Base-by-base conservation (phyloP, 2,113 vertebrate species). In the Zosterops pallidus region DNA sequence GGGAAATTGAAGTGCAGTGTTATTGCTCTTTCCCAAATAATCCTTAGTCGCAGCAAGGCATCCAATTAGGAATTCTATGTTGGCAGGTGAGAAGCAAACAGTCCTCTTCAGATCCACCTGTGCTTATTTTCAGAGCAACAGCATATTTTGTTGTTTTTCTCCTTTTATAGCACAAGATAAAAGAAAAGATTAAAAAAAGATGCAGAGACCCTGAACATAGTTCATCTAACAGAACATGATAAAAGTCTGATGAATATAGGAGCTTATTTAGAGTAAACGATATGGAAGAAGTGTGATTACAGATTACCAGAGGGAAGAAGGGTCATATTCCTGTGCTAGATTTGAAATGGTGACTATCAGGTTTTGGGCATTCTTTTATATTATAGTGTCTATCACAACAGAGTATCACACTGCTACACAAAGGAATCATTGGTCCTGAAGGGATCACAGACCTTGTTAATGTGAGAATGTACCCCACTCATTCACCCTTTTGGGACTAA, bases 41-140 rank as follows among this genome's bases (percentile, higher is more conserved):
- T 53, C 84, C 81, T 94, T 94, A 89, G 39, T 95, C 8, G 0
- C 29, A 49, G 39, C 46, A 67, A 77, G 94, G 77, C 23, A 29
- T 84, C 79, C 86, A 95, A 86, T 93, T 96, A 95, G 72, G 57
- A 78, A 90, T 78, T 92, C 56, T 75, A 1, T 63, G 59, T 92
- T 95, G 88, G 71, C 86, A 94, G 42, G 56, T 94, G 83, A 91
- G 88, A 94, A 89, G n/a, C 46, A 95, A 95, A 53, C 29, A 79
- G 42, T 53, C 33, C 60, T 87, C 69, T 95, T 94, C 78, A 91
- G 71, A 93, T 76, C 79, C 79, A 82, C 19, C 33, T 95, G 74
- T 68, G 19, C 39, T 76, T 53, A 16, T 77, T 95, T 96, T 91
- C 50, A 53, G 47, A 86, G 64, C 8, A 89, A 47, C 6, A 35